These are phyloP conservation scores for Euproctis similis DNA, from an alignment of 2,888 invertebrate species.

Conservation along the genomic window DNA sequence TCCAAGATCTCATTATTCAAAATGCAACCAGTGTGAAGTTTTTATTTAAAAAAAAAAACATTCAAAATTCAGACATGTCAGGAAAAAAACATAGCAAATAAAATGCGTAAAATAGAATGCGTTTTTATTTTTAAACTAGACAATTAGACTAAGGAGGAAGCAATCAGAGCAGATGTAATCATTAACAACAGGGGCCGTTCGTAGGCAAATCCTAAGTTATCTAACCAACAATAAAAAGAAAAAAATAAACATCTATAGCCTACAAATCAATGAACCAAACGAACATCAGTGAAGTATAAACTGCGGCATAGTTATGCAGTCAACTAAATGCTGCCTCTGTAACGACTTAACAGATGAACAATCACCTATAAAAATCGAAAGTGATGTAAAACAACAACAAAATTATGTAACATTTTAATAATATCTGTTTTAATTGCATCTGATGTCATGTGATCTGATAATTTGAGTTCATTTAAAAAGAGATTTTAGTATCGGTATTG, in stretches of 20 bases:
- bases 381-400: constrained; percentile 6
- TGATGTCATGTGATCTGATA: too few species aligned
- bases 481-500: constrained; percentile 3
- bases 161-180: background rate
- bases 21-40: too few species aligned
- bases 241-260: constrained; percentile 3
- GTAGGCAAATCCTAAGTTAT: too few species aligned
- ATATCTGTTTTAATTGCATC: too few species aligned
- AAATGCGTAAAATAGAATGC: too few species aligned
- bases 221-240: constrained; percentile 9
- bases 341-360: constrained; percentile 12
- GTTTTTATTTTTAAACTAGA: too few species aligned
- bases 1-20: too few species aligned
- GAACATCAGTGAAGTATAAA: constrained; percentile 8
- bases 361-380: constrained; percentile 10
- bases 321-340: constrained; percentile 8
- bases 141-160: too few species aligned
- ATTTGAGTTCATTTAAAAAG: too few species aligned
- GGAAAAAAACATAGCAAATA: too few species aligned
- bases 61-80: too few species aligned
- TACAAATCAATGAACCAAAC: constrained; percentile 11
- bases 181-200: background rate
- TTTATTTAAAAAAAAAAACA: too few species aligned
- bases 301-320: constrained; percentile 6
- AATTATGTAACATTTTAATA: constrained; percentile 8